A percentile compares a stretch with the other conserved stretches of the same genome.
Conservation (phyloP, 2,888 invertebrate species). For the Portevinia maculata region DNA sequence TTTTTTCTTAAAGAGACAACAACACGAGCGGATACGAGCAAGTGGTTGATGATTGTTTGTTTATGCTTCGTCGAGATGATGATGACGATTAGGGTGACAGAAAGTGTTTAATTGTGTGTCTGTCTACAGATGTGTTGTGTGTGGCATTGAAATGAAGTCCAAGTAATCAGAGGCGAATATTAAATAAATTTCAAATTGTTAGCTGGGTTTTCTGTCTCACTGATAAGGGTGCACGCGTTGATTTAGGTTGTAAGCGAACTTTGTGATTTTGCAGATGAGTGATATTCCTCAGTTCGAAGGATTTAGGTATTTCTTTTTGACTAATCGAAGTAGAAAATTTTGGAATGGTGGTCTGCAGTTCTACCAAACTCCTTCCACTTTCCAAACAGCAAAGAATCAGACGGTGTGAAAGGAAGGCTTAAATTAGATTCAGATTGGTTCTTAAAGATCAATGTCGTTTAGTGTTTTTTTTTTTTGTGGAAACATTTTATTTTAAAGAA, state of each 20-base stretch:
- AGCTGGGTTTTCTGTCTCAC: constrained; percentile 17
- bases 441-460: no score
- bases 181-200: constrained; percentile 57
- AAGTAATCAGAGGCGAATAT: constrained; percentile 53
- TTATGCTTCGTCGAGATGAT: constrained; percentile 3
- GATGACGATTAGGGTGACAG: constrained; percentile 63
- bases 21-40: constrained; percentile 8
- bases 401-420: no score
- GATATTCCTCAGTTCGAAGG: no score
- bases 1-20: constrained; percentile 41
- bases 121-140: constrained; percentile 65
- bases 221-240: constrained; percentile 21
- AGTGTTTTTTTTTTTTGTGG: no score
- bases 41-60: constrained; percentile 8
- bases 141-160: constrained; percentile 68
- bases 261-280: no score
- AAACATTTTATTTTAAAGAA: no score
- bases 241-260: not conserved
- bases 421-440: no score
- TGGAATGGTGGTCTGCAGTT: no score
- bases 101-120: constrained; percentile 73
- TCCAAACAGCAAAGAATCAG: no score
- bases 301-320: no score
- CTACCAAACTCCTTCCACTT: no score
- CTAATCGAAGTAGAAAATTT: no score